Evolutionary conservation across 2,888 invertebrate species (phyloP), one percentile per base, ranked within the genome.

Genomic region (Meganola albula): DNA sequence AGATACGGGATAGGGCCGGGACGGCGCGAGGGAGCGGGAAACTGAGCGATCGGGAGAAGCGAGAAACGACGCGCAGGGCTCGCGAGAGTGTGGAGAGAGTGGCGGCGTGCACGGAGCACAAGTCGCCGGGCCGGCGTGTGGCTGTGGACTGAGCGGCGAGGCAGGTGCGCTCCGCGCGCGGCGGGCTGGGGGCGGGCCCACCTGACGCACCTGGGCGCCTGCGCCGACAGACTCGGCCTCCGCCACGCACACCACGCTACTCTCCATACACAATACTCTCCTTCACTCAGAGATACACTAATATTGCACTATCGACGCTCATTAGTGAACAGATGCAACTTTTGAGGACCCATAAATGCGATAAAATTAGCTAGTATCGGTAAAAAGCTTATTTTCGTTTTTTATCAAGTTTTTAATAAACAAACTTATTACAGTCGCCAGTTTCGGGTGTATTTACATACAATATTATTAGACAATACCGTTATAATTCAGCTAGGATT

Each of bases 201-300:
- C 84, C 84, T 83, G 82, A 65, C 69, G 63, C 84, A 85, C 85
- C 85, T 84, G 83, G 77, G 85, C 85, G 85, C 85, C 68, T 78
- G 85, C 85, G 85, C 72, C 71, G 64, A 70, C 66, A 44, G 56
- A 57, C 47, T 44, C 48, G 44, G 41, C 56, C 63, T 67, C 60
- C 59, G 40, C 24, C 36, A 37, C 53, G 44, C 48, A 47, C 42
- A 40, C 27, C 41, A 48, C 44, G 37, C 36, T 30, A 38, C 51
- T 40, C 33, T 36, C 34, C 35, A 40, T 27, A n/a, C n/a, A n/a
- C n/a, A n/a, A n/a, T 24, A 18, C 24, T 13, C 8, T 23, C 6
- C 31, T 24, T 24, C 37, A 33, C 36, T 42, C 42, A 36, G 29
- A 22, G 29, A 22, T 34, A 37, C 40, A 34, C 56, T 42, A 40